Evolutionary conservation across 2,888 invertebrate genomes (phyloP).

Genomic region (Drosophila falleni): DNA sequence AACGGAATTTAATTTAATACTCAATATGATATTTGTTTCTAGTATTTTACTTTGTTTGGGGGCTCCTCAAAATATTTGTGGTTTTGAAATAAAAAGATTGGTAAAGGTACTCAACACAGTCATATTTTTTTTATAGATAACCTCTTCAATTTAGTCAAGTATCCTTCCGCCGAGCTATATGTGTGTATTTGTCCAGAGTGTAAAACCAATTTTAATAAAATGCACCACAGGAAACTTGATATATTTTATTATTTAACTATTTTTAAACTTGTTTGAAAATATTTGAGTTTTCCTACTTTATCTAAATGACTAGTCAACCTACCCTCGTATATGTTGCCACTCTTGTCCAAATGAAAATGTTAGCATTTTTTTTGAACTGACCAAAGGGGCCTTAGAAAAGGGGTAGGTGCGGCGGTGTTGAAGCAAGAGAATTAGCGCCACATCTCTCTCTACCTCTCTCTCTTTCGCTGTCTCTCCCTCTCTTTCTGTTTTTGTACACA

Average conservation of each 20-base stretch:
- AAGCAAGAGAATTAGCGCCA: constrained; percentile 33
- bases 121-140: neutral
- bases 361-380: constrained; percentile 6
- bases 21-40: neutral
- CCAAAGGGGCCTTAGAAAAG: neutral
- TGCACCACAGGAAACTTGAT: too few relatives aligned
- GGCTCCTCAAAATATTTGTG: neutral
- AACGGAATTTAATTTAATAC: neutral
- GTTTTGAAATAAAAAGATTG: neutral
- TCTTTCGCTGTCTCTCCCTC: neutral
- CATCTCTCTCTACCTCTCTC: constrained; percentile 35
- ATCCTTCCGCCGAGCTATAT: neutral
- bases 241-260: too few relatives aligned
- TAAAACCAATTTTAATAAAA: too few relatives aligned
- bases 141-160: neutral
- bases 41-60: neutral
- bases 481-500: constrained; percentile 37
- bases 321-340: constrained; percentile 15
- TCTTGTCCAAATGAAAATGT: constrained; percentile 57
- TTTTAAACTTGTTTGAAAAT: neutral
- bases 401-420: neutral
- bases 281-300: neutral
- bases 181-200: too few relatives aligned
- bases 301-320: neutral
- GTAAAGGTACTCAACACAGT: neutral